phyloP scores from a whole-genome alignment of 2,113 vertebrate genomes.

The Datnioides undecimradiatus region DNA sequence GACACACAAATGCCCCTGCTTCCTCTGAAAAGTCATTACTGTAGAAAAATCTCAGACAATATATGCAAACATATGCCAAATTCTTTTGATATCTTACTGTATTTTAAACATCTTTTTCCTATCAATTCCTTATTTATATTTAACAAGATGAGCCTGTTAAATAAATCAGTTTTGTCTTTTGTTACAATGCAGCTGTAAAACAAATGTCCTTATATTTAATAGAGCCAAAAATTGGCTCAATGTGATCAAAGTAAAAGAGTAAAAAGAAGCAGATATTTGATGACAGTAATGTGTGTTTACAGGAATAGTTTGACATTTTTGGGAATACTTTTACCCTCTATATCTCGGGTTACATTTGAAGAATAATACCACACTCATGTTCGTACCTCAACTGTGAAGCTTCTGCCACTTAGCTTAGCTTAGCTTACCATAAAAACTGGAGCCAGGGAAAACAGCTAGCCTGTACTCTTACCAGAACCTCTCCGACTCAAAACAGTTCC shows the following conservation, averaged over 20 bases:
- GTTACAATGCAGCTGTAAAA: not conserved
- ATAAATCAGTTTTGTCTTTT: not conserved
- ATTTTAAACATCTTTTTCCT: not conserved
- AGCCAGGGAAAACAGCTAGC: not conserved
- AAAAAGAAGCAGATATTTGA: not conserved
- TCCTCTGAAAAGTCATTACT: constrained; percentile 12
- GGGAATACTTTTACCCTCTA: too few species aligned
- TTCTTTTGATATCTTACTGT: not conserved
- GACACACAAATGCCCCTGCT: constrained; percentile 20
- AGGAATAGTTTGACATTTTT: not conserved
- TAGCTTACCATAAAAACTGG: not conserved
- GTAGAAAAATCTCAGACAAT: not conserved
- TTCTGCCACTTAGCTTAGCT: not conserved
- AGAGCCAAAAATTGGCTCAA: not conserved
- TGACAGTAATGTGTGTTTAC: not conserved
- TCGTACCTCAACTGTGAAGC: not conserved
- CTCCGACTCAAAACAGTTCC: not conserved
- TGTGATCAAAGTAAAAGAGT: not conserved
- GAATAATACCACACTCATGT: too few species aligned
- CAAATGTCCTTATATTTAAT: not conserved
- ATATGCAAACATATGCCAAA: not conserved
- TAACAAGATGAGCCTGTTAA: not conserved
- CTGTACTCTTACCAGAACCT: not conserved
- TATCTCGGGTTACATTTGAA: too few species aligned
- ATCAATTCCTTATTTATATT: not conserved